These are phyloP conservation scores for Nemoura dubitans DNA, from an alignment of 2,888 invertebrate species.

Conservation along the genomic window DNA sequence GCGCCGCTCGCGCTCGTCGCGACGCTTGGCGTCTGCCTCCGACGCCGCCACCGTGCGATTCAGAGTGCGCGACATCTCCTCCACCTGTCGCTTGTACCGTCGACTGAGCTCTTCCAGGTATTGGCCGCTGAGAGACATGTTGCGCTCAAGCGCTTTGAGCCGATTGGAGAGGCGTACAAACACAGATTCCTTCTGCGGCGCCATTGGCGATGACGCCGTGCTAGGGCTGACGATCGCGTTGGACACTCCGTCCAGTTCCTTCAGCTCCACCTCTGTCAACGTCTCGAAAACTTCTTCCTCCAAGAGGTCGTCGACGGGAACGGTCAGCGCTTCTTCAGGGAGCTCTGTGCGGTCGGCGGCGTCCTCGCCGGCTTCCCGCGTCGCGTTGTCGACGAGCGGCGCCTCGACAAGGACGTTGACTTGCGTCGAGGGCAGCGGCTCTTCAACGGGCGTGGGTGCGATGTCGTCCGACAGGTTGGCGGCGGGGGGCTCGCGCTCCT, in stretches of 20 bases:
- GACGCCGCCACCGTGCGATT: conserved; percentile 78
- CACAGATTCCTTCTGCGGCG: conserved; percentile 88
- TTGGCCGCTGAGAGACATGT: conserved; percentile 95
- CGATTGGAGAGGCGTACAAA: conserved; percentile 94
- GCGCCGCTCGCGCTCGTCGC: conserved; percentile 68
- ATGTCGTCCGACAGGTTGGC: neutral
- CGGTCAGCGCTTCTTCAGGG: conserved; percentile 51
- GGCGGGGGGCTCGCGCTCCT: neutral
- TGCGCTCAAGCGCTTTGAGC: conserved; percentile 94
- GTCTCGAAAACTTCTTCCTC: conserved; percentile 57
- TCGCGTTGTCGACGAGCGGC: neutral
- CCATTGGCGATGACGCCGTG: conserved; percentile 58
- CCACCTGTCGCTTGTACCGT: conserved; percentile 95
- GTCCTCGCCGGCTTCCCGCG: conserved; percentile 50
- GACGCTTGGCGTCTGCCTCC: conserved; percentile 54
- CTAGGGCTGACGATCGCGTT: conserved; percentile 56
- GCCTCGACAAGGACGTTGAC: neutral
- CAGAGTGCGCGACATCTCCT: conserved; percentile 89
- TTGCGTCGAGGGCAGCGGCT: neutral
- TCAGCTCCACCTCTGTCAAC: conserved; percentile 57
- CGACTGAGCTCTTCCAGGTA: conserved; percentile 96
- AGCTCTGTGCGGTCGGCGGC: conserved; percentile 51
- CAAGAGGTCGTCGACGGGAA: conserved; percentile 47
- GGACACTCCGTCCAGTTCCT: conserved; percentile 57
- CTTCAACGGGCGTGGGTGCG: neutral